Percentiles rank a stretch among this genome's conserved stretches.
phyloP scores from a whole-genome alignment of 1,140 invertebrate genomes.

The Cyphomyrmex costatus region DNA sequence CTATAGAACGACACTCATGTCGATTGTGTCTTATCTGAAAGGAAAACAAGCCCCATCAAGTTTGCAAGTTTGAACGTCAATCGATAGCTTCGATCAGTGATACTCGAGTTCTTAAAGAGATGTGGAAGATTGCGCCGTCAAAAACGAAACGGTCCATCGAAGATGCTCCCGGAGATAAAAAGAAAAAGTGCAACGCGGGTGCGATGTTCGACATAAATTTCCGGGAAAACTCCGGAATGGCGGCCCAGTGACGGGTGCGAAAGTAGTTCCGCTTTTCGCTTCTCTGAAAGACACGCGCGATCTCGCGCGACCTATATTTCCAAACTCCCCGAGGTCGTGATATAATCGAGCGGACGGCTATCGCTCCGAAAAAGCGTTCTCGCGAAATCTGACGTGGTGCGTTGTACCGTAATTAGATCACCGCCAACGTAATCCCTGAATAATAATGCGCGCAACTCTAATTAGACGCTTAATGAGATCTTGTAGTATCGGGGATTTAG shows the following conservation, averaged over 20 bases:
- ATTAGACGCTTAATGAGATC: slow-evolving; percentile 38
- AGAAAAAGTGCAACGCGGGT: neutral
- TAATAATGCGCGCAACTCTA: slow-evolving; percentile 16
- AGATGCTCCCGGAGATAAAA: neutral
- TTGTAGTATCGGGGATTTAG: neutral
- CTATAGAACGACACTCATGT: no score
- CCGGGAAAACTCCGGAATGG: slow-evolving; percentile 6
- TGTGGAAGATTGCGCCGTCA: neutral
- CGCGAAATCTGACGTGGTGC: slow-evolving; percentile 15
- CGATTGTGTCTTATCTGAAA: neutral
- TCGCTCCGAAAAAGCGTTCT: slow-evolving; percentile 15
- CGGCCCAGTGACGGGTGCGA: neutral
- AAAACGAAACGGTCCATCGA: neutral
- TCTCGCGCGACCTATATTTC: slow-evolving; percentile 54
- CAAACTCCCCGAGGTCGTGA: slow-evolving; percentile 1
- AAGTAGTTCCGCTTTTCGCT: slow-evolving; percentile 47
- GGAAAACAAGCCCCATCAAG: neutral
- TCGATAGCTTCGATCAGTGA: slow-evolving; percentile 25
- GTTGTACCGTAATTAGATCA: neutral
- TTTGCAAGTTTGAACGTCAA: neutral
- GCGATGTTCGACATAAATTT: slow-evolving; percentile 13
- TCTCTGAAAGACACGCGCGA: slow-evolving; percentile 36
- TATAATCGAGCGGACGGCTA: slow-evolving; percentile 42
- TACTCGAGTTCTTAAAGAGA: neutral
- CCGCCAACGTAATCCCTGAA: neutral